Base-by-base conservation (phyloP, 2,888 invertebrate species). In the Scaptomyza tumidula region DNA sequence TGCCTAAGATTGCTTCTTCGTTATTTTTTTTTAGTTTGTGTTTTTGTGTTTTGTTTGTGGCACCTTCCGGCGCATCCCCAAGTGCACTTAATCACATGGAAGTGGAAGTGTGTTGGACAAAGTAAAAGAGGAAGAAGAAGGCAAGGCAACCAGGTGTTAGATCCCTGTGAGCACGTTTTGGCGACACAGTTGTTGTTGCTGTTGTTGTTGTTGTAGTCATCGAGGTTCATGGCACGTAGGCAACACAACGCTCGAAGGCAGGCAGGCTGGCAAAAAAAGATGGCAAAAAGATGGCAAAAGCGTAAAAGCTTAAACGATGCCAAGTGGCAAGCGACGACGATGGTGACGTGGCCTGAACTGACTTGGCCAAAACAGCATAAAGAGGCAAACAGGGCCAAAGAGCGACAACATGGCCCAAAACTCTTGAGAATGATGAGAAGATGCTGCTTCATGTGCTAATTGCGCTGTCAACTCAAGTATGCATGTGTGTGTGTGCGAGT, bases 371-470 rank as follows among this genome's bases (percentile, higher is more conserved):
- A 35, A n/a, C n/a, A 19, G 27, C 52, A 11, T 37, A 39, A 52
- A 52, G 52, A 37, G 52, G 64, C 63, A 64, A 63, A 50, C 19
- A 61, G 78, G 58, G 66, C 69, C 58, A 69, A 77, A 76, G 75
- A 61, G 71, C 64, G 75, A 60, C 68, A 45, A 60, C 68, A 45
- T 56, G 74, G 68, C 71, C 57, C 67, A 65, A 65, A 67, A 71
- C 81, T 70, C 87, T 78, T 84, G 50, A 81, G 6, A 73, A 70
- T 66, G 83, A 62, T 63, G 80, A 85, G 78, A 84, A 88, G 88
- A 86, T 86, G 88, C 84, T 88, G 85, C 87, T 88, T 88, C 76
- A 86, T 88, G 86, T 85, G 88, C 88, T 85, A 85, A 88, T 86
- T 86, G 88, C 86, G 84, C 81, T 85, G 88, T 88, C 85, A 86